Conservation (phyloP, 2,888 invertebrate species). For the Elysia crispata region DNA sequence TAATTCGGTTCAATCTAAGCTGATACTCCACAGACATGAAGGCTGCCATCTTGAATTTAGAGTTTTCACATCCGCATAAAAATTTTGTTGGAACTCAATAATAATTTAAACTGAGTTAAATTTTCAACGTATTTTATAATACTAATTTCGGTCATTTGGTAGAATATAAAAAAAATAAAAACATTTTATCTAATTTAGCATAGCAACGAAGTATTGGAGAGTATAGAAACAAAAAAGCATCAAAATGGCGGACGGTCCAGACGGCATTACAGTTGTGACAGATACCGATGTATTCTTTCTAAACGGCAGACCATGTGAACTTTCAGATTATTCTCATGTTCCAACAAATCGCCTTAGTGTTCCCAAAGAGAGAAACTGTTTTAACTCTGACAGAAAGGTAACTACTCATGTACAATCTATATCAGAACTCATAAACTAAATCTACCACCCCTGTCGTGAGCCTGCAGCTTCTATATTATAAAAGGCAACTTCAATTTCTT, state of each 20-base stretch:
- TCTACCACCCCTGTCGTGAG: no score
- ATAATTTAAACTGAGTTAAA: neutral
- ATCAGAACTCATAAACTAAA: no score
- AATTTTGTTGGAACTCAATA: neutral
- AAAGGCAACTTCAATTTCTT: no score
- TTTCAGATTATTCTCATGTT: constrained; percentile 75
- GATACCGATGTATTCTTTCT: constrained; percentile 53
- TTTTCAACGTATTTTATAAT: no score
- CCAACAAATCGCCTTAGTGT: constrained; percentile 65
- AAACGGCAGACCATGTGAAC: constrained; percentile 75
- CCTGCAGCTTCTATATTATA: no score
- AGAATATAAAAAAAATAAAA: neutral
- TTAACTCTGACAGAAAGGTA: constrained; percentile 71
- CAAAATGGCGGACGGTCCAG: constrained; percentile 43
- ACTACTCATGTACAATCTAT: neutral
- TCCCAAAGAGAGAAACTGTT: constrained; percentile 71
- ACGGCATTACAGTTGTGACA: constrained; percentile 39
- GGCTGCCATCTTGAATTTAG: constrained; percentile 50
- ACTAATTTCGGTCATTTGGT: neutral
- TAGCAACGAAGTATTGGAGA: constrained; percentile 39
- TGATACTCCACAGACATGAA: constrained; percentile 38
- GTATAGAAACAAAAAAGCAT: constrained; percentile 20
- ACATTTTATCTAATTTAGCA: neutral
- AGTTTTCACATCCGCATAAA: constrained; percentile 27
- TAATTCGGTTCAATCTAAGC: no score